Evolutionary conservation across 2,113 vertebrate genomes (phyloP), one percentile per base, ranked within the genome.

Genomic region (Poecile atricapillus): DNA sequence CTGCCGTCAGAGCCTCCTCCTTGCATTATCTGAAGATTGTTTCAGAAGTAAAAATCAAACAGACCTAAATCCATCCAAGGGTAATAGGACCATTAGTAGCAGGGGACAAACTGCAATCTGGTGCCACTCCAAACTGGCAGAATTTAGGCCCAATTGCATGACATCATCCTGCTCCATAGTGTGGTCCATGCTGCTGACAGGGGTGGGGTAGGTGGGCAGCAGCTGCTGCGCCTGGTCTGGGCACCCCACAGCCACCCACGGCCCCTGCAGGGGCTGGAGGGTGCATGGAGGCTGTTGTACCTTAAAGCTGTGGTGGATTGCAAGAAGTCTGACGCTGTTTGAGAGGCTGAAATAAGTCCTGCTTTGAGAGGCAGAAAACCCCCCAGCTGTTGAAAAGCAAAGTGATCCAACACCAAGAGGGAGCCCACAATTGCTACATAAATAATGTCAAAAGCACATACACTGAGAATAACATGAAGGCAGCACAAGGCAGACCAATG

Each of bases 271-370:
- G 18, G 39, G 21, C 27, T 47, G 35, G 15, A 10, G 0, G 15
- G 25, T 39, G 18, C 5, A 0, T 4, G 17, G n/a, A 35, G 17
- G 7, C 17, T 62, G 43, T 6, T 27, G 4, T 21, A 63, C 31
- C 41, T 64, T 35, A 20, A 55, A 82, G n/a, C 18, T 0, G 0
- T 17, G 17, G 0, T 17, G 20, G n/a, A 23, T 63, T 64, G 31
- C 33, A 37, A 74, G 46, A 56, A 70, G 30, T 17, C 39, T 49
- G 37, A 33, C 7, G 2, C 15, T 65, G 7, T 64, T 76, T 87
- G 76, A 87, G 79, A 81, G 25, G 20, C 44, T 89, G 52, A 52
- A 83, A 41, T 17, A 25, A 70, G 27, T 33, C 73, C 44, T 80
- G 27, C 27, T 56, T 64, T 83, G 59, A 92, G 18, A 58, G 37